A percentile compares a stretch with the other conserved stretches of the same genome.
phyloP scores from a whole-genome alignment of 1,140 invertebrate species.

The Anoplophora glabripennis region DNA sequence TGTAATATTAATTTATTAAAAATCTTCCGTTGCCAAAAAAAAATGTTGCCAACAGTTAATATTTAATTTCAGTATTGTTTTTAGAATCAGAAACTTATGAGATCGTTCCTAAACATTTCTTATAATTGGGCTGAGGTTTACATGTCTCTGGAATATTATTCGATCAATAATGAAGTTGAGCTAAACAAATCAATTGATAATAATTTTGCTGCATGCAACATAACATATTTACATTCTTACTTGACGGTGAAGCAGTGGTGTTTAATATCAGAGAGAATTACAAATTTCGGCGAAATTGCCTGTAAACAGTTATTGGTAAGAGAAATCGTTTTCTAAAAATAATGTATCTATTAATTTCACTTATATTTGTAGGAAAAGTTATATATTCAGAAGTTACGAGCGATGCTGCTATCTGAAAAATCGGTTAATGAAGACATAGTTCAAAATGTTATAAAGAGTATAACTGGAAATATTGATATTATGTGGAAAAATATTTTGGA shows the following conservation, averaged over 20 bases:
- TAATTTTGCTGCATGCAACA: slow-evolving; percentile 34
- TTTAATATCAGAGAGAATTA: slow-evolving; percentile 43
- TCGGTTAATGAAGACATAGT: slow-evolving; percentile 31
- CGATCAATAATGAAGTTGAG: slow-evolving; percentile 25
- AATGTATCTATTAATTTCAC: slow-evolving; percentile 14
- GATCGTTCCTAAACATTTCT: slow-evolving; percentile 39
- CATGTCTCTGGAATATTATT: slow-evolving; percentile 39
- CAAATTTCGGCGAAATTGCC: slow-evolving; percentile 44
- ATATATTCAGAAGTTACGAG: slow-evolving; percentile 40
- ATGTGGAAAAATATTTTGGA: slow-evolving; percentile 34
- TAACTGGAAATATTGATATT: slow-evolving; percentile 31
- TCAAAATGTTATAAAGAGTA: slow-evolving; percentile 26
- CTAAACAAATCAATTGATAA: slow-evolving; percentile 23
- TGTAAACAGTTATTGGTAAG: slow-evolving; percentile 44
- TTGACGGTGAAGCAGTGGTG: slow-evolving; percentile 41
- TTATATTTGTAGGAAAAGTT: slow-evolving; percentile 40
- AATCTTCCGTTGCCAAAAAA: no score
- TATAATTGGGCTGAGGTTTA: slow-evolving; percentile 43
- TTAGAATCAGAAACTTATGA: slow-evolving; percentile 43
- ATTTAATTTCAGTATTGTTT: no score
- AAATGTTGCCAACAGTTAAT: no score
- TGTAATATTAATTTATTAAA: no score
- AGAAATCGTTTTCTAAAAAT: slow-evolving; percentile 1
- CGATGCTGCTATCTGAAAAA: slow-evolving; percentile 35
- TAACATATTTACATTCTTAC: slow-evolving; percentile 43